Evolutionary conservation across 2,888 invertebrate genomes (phyloP).

Genomic region (Pomacea canaliculata): DNA sequence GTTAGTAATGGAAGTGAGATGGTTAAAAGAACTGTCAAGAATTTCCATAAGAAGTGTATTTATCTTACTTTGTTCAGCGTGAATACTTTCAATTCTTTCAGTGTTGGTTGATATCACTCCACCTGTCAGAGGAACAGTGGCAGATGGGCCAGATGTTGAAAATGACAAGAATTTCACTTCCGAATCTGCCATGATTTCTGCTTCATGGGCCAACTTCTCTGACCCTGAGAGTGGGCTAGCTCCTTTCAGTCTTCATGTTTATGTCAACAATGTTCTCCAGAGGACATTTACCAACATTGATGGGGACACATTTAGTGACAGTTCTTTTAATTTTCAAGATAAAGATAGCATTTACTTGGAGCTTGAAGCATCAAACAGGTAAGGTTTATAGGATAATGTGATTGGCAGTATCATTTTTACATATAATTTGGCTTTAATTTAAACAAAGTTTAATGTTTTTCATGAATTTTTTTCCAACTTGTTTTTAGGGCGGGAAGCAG

Average conservation of each 20-base stretch:
- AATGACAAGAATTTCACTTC: constrained; percentile 6
- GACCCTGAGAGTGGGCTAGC: constrained; percentile 9
- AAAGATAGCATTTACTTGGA: not conserved
- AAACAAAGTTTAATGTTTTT: not conserved
- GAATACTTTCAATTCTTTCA: not conserved
- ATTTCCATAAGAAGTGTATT: too few species aligned
- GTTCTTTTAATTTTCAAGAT: constrained; percentile 1
- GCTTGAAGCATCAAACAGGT: constrained; percentile 11
- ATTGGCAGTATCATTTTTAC: not conserved
- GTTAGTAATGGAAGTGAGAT: too few species aligned
- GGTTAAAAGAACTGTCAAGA: too few species aligned
- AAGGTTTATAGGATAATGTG: not conserved
- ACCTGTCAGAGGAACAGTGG: not conserved
- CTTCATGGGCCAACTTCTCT: constrained; percentile 4
- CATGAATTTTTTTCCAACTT: too few species aligned
- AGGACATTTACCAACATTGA: not conserved
- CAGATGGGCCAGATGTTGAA: constrained; percentile 1
- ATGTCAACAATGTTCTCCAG: constrained; percentile 1
- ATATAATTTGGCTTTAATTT: not conserved
- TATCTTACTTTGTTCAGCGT: too few species aligned
- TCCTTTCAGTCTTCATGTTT: constrained; percentile 3
- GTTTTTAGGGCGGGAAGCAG: constrained; percentile 13
- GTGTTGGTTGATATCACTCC: constrained; percentile 9
- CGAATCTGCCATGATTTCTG: not conserved
- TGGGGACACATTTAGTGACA: not conserved